These are phyloP conservation scores for Capromys pilorides DNA, from an alignment of 2,797 vertebrate species.

Conservation along the genomic window DNA sequence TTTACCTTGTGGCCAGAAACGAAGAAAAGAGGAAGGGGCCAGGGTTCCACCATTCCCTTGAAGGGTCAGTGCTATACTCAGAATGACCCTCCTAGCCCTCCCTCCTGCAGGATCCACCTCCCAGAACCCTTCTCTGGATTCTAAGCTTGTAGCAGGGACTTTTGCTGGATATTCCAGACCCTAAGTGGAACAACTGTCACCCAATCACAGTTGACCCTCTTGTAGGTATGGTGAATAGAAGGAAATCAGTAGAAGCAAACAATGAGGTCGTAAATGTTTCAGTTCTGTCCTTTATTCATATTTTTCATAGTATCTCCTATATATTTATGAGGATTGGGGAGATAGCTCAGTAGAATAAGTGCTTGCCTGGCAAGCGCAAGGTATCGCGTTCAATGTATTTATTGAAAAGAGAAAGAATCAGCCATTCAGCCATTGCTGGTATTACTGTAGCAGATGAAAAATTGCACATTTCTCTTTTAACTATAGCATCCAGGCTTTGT, in stretches of 20 bases:
- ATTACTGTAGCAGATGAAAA: background rate
- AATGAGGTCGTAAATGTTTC: background rate
- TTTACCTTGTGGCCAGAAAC: background rate
- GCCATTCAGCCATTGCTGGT: background rate
- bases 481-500: slow-evolving; percentile 48
- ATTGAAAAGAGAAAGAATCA: no score
- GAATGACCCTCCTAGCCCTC: no score
- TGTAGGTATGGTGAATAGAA: background rate
- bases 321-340: background rate
- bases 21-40: background rate
- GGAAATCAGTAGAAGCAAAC: slow-evolving; percentile 13
- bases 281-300: background rate
- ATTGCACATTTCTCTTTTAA: slow-evolving; percentile 60
- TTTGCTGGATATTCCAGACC: background rate
- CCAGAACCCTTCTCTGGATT: no score
- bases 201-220: background rate
- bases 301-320: background rate
- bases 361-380: no score
- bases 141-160: background rate
- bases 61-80: background rate
- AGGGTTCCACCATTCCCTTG: no score
- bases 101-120: background rate
- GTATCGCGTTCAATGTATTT: no score
- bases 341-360: no score
- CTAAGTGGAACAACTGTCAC: background rate